Evolutionary conservation across 2,888 invertebrate species (phyloP).

Genomic region (Apodemia duryi): DNA sequence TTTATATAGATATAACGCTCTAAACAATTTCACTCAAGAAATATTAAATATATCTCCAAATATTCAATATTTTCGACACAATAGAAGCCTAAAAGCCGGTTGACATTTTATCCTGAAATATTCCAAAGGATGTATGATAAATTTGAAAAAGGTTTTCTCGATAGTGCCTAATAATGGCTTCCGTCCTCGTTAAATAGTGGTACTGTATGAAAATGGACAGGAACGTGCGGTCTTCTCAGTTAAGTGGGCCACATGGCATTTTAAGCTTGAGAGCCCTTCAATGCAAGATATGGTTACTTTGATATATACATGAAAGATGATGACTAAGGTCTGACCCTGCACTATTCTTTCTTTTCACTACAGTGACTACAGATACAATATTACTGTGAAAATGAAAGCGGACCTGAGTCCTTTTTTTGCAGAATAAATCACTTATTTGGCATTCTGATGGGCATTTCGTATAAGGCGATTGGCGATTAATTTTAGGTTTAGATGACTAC

Average conservation of each 20-base stretch:
- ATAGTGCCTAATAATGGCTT: slow-evolving; percentile 12
- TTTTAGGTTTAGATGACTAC: no score
- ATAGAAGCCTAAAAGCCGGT: slow-evolving; percentile 11
- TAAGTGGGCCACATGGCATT: slow-evolving; percentile 7
- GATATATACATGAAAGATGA: not conserved
- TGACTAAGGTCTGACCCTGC: not conserved
- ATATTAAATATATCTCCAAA: slow-evolving; percentile 5
- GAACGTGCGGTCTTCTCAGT: not conserved
- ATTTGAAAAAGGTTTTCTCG: slow-evolving; percentile 13
- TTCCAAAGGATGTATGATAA: slow-evolving; percentile 12
- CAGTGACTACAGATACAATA: no score
- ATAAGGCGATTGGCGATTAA: no score
- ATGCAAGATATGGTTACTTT: not conserved
- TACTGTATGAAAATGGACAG: slow-evolving; percentile 6
- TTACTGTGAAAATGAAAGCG: no score
- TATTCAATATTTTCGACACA: slow-evolving; percentile 15
- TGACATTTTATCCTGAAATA: slow-evolving; percentile 14
- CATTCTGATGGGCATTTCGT: no score
- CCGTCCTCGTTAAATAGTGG: slow-evolving; percentile 6
- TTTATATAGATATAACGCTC: no score
- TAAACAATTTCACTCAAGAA: no score
- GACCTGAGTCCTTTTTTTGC: no score
- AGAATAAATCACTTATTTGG: no score
- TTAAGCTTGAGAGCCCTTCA: slow-evolving; percentile 1
- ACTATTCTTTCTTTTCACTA: not conserved